Base-by-base conservation (phyloP, 2,888 invertebrate species). In the Leucania comma region DNA sequence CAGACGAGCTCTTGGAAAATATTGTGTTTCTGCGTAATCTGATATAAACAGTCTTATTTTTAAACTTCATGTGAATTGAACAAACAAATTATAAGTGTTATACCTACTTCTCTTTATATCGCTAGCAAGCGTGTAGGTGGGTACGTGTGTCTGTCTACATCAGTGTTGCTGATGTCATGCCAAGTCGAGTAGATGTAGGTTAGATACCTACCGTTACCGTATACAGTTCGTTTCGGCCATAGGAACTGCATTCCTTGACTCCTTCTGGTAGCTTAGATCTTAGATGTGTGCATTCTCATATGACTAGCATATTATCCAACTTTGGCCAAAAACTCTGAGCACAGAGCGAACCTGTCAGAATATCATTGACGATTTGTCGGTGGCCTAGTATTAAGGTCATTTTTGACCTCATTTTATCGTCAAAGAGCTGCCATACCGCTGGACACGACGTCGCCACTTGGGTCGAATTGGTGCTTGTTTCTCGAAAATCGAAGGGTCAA, bases 11-110 rank as follows among this genome's bases (percentile, higher is more conserved):
- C n/a, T 50, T 42, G 24, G 29, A 35, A 38, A 48, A 29, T 24
- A 42, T 1, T 8, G 17, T 22, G 8, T 65, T 38, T 56, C 38
- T 56, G 48, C 29, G 35, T 64, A 54, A 72, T 38, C 20, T n/a
- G 26, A 54, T 26, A 29, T 17, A 42, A 71, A n/a, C 26, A 5
- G 24, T 29, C 48, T 38, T 12, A n/a, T 38, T 71, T 56, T 6
- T 2, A 32, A 24, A 56, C 24, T 73, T 64, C 29, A 38, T 8
- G 20, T 35, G 32, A 51, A 38, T 35, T 38, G 10, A 26, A 42
- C 1, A 22, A 72, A 24, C 10, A 35, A 35, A n/a, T n/a, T n/a
- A n/a, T 35, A 5, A 14, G 14, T 29, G 26, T 20, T 2, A 42
- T 17, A n/a, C n/a, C n/a, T n/a, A 38, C 9, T 29, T 29, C 54